These are phyloP conservation scores for Gallirallus australis DNA, from an alignment of 2,797 vertebrate species.

Conservation along the genomic window DNA sequence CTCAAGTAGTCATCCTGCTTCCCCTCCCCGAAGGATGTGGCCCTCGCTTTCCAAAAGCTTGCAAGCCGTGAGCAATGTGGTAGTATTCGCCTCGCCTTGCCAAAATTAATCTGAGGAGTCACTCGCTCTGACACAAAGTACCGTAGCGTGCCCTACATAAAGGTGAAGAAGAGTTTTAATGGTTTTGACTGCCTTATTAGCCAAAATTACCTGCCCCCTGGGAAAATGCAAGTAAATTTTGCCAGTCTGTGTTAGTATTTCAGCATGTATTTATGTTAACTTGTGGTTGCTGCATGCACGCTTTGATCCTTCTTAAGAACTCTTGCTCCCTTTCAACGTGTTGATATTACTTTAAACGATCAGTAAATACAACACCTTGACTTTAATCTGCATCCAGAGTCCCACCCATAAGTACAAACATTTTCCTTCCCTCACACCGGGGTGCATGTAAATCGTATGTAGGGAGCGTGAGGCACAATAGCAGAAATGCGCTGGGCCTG, in stretches of 20 bases:
- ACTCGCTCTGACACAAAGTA: background rate
- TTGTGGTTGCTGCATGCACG: slow-evolving; percentile 32
- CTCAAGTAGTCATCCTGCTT: background rate
- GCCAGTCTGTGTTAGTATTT: slow-evolving; percentile 42
- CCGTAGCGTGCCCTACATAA: slow-evolving; percentile 27
- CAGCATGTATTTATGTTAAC: slow-evolving; percentile 64
- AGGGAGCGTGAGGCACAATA: background rate
- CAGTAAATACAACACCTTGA: slow-evolving; percentile 44
- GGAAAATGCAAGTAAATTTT: slow-evolving; percentile 45
- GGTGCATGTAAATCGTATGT: background rate
- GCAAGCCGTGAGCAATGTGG: slow-evolving; percentile 40
- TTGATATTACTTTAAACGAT: slow-evolving; percentile 57
- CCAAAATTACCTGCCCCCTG: slow-evolving; percentile 44
- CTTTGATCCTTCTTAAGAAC: slow-evolving; percentile 64
- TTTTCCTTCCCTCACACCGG: slow-evolving; percentile 31
- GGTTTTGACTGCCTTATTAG: slow-evolving; percentile 22
- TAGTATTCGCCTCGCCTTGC: slow-evolving; percentile 2
- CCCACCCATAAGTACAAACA: slow-evolving; percentile 23
- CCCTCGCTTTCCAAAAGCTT: slow-evolving; percentile 19
- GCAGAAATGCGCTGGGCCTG: background rate
- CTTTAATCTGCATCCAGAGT: slow-evolving; percentile 66
- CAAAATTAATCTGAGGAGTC: slow-evolving; percentile 47
- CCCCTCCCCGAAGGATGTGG: background rate
- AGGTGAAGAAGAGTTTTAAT: slow-evolving; percentile 52
- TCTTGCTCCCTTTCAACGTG: slow-evolving; percentile 57